These are phyloP conservation scores for Miltochrista miniata DNA, from an alignment of 2,888 invertebrate species.

Conservation along the genomic window DNA sequence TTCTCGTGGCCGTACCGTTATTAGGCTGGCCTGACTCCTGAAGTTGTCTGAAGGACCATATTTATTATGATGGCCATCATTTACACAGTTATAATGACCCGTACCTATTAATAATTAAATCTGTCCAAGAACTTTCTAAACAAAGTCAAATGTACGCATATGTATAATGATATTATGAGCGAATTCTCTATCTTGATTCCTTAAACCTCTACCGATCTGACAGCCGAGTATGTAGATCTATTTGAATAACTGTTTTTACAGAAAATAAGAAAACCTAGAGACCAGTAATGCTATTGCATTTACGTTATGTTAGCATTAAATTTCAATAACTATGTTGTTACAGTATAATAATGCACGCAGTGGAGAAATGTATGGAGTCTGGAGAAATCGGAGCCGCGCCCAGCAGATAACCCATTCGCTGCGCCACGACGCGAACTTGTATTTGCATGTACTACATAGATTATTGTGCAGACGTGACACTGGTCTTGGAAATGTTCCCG, in stretches of 20 bases:
- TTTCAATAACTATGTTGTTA: constrained; percentile 31
- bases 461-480: constrained; percentile 16
- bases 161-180: too few relatives aligned
- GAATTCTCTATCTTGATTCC: too few relatives aligned
- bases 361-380: constrained; percentile 52
- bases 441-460: constrained; percentile 61
- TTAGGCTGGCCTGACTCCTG: too few relatives aligned
- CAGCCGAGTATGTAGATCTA: too few relatives aligned
- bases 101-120: too few relatives aligned
- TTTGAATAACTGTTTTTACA: neutral
- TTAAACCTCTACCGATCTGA: too few relatives aligned
- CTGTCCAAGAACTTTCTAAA: too few relatives aligned
- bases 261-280: neutral
- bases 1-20: too few relatives aligned
- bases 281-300: constrained; percentile 1
- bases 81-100: too few relatives aligned
- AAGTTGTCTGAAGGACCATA: too few relatives aligned
- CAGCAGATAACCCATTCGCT: constrained; percentile 54
- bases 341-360: constrained; percentile 44
- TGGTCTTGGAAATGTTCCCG: neutral
- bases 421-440: constrained; percentile 40
- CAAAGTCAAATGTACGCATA: too few relatives aligned
- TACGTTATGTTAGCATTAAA: neutral
- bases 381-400: constrained; percentile 50
- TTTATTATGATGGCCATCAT: too few relatives aligned